Conservation (phyloP, 2,113 vertebrate genomes). For the human region DNA sequence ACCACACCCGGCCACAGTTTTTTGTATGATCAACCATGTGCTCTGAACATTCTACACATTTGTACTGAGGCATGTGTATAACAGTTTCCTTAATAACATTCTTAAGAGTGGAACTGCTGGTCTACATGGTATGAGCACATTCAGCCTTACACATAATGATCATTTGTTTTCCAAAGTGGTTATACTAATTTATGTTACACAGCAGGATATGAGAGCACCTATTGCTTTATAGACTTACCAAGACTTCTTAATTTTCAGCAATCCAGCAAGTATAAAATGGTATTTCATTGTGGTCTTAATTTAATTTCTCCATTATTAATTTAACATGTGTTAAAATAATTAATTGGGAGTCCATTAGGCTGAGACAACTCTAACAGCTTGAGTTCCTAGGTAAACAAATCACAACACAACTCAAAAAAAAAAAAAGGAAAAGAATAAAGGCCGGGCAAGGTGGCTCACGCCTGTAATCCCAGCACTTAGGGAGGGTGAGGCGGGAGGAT, state of each 20-base stretch:
- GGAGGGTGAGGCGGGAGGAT: too few species aligned
- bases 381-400: background rate
- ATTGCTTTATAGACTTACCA: background rate
- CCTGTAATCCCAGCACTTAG: too few species aligned
- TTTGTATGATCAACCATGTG: background rate
- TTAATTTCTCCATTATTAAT: slow-evolving; percentile 3
- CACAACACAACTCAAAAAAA: background rate
- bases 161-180: background rate
- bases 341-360: background rate
- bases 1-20: too few species aligned
- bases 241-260: background rate
- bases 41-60: background rate
- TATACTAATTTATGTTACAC: background rate
- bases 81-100: background rate
- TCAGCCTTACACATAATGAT: background rate
- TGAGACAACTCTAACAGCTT: background rate
- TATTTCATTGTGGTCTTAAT: background rate
- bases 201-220: background rate
- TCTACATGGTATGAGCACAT: background rate
- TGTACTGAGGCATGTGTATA: background rate
- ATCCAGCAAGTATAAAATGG: background rate
- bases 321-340: background rate
- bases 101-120: background rate
- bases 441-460: too few species aligned
- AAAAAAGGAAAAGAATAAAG: too few species aligned